These are phyloP conservation scores for Maconellicoccus hirsutus DNA, from an alignment of 1,140 invertebrate species.

Conservation along the genomic window DNA sequence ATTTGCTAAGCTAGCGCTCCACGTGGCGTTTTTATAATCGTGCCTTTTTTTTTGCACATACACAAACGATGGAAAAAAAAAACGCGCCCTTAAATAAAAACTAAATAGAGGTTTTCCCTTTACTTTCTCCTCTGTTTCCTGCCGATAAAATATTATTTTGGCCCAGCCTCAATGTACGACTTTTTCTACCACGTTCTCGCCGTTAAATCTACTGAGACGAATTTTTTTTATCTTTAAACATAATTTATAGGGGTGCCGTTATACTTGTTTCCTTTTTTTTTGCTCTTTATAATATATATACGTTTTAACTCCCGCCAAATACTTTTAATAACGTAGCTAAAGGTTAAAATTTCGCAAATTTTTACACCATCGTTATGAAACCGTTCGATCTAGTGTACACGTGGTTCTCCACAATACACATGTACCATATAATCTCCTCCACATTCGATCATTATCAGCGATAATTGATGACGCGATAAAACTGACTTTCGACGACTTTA, in stretches of 20 bases:
- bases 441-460: neutral
- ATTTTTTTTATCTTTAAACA: neutral
- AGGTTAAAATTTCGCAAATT: too few relatives aligned
- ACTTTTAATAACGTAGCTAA: too few relatives aligned
- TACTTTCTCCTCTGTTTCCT: neutral
- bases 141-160: conserved; percentile 9
- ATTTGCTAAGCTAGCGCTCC: neutral
- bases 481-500: neutral
- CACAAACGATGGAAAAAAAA: too few relatives aligned
- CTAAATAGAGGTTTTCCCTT: neutral
- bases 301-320: too few relatives aligned
- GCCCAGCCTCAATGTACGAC: neutral
- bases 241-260: conserved; percentile 8
- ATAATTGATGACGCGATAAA: conserved; percentile 1
- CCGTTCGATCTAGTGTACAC: too few relatives aligned
- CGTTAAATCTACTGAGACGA: conserved; percentile 7
- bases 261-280: neutral
- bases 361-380: too few relatives aligned
- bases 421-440: too few relatives aligned
- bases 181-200: neutral
- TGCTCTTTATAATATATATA: too few relatives aligned
- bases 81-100: neutral
- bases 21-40: neutral
- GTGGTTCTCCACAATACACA: too few relatives aligned
- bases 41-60: neutral